phyloP scores from a whole-genome alignment of 2,113 vertebrate genomes.

The Mesocricetus auratus region DNA sequence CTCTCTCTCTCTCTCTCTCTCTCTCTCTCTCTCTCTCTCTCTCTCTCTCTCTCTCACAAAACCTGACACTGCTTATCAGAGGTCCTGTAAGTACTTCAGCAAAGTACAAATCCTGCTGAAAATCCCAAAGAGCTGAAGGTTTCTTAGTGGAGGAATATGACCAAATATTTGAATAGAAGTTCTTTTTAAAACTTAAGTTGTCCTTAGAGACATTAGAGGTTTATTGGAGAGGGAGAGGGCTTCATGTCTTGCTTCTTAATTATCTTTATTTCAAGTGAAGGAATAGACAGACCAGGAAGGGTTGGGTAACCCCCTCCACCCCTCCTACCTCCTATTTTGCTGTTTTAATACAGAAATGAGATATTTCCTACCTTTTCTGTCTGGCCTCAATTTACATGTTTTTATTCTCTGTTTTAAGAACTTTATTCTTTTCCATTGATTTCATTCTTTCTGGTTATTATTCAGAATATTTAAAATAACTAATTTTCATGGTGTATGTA shows the following conservation, averaged over 20 bases:
- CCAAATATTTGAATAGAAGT: not conserved
- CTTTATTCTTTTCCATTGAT: not conserved
- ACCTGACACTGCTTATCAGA: not conserved
- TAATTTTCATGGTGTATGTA: not conserved
- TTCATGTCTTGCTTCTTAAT: not conserved
- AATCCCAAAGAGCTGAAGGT: not conserved
- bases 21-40: too few species aligned
- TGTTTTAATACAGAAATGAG: not conserved
- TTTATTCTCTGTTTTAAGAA: not conserved
- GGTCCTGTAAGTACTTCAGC: not conserved
- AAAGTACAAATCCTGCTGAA: not conserved
- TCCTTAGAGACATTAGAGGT: not conserved
- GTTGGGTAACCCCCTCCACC: not conserved
- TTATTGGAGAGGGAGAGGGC: not conserved
- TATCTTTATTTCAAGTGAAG: constrained; percentile 11
- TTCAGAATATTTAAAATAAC: constrained; percentile 22
- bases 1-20: too few species aligned
- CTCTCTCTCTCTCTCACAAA: too few species aligned
- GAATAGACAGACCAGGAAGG: not conserved
- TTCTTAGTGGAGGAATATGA: not conserved
- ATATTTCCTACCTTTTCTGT: constrained; percentile 7
- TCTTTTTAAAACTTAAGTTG: not conserved
- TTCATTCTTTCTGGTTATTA: not conserved
- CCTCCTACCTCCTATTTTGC: not conserved
- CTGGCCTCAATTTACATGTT: not conserved